Evolutionary conservation across 2,113 vertebrate species (phyloP).

Genomic region (Limnothrissa miodon): DNA sequence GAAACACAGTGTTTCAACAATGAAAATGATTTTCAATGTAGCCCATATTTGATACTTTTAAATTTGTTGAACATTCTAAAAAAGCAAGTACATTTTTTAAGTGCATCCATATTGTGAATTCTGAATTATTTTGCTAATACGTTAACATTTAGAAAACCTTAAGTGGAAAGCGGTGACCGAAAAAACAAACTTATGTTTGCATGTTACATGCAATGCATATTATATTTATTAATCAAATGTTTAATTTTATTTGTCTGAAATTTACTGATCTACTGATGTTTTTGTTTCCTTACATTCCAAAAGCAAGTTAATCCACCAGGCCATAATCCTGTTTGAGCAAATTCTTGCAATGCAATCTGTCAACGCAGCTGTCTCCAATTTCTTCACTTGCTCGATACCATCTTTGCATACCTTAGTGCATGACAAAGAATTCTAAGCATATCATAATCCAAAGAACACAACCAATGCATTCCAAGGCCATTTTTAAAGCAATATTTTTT

Average conservation of each 20-base stretch:
- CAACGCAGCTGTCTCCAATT: slow-evolving; percentile 47
- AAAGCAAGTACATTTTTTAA: not conserved
- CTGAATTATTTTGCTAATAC: not conserved
- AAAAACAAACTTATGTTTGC: not conserved
- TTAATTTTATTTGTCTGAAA: slow-evolving; percentile 47
- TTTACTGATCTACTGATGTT: slow-evolving; percentile 39
- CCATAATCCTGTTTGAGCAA: slow-evolving; percentile 47
- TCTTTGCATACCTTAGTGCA: slow-evolving; percentile 23
- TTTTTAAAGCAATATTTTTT: not conserved
- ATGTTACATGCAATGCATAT: no score
- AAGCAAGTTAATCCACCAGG: slow-evolving; percentile 46
- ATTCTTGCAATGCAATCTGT: slow-evolving; percentile 34
- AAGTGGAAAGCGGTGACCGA: not conserved
- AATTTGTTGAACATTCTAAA: not conserved
- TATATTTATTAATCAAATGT: slow-evolving; percentile 31
- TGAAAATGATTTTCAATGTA: no score
- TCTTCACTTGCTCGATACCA: slow-evolving; percentile 7
- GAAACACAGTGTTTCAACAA: no score
- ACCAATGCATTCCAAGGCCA: not conserved
- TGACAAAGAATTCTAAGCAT: not conserved
- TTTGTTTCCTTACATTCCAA: slow-evolving; percentile 39
- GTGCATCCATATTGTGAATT: not conserved
- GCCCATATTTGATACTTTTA: no score
- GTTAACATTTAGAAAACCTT: not conserved
- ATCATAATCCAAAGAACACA: not conserved